Evolutionary conservation across 2,113 vertebrate genomes (phyloP), one percentile per base, ranked within the genome.

Genomic region (Sturnira hondurensis): DNA sequence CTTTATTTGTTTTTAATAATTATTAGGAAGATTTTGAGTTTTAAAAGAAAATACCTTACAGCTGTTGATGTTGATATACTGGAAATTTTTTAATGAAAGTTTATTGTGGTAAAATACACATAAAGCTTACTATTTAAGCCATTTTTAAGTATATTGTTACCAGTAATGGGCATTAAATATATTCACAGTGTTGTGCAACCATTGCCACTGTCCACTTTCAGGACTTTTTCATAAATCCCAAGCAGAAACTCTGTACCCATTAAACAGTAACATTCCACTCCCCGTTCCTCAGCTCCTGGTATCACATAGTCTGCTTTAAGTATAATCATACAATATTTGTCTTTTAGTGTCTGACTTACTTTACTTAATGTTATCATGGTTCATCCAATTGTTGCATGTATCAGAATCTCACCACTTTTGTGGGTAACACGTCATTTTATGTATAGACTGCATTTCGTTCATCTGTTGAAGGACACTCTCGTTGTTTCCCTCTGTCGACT

Each of bases 21-120:
- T 54, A 80, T 36, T 54, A 74, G 74, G 24, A 89, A 91, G 5
- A 77, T 86, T 91, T 94, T 93, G 7, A 20, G 24, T 92, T 5
- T 83, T 73, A 76, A 89, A 91, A 96, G 47, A 43, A 86, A 92
- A 81, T 89, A 76, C 63, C 77, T 70, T 95, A 82, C 86, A 93
- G 26, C 33, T 74, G 7, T 61, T 83, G 78, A 33, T 74, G 7
- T 61, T 83, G 78, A 33, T 73, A 43, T 56, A 61, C 71, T 89
- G 14, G n/a, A 16, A 74, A 63, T 71, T 85, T 95, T 45, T 71
- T 2, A 82, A n/a, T 81, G 26, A 83, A 31, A 36, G 63, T 56
- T 71, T 77, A 78, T 31, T 71, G 7, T 81, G 31, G 20, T 43
- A 83, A 56, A 54, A 78, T 52, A 52, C 26, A 56, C 4, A 52